Evolutionary conservation across 2,113 vertebrate genomes (phyloP), one percentile per base, ranked within the genome.

Genomic region (Gracilinanus agilis): DNA sequence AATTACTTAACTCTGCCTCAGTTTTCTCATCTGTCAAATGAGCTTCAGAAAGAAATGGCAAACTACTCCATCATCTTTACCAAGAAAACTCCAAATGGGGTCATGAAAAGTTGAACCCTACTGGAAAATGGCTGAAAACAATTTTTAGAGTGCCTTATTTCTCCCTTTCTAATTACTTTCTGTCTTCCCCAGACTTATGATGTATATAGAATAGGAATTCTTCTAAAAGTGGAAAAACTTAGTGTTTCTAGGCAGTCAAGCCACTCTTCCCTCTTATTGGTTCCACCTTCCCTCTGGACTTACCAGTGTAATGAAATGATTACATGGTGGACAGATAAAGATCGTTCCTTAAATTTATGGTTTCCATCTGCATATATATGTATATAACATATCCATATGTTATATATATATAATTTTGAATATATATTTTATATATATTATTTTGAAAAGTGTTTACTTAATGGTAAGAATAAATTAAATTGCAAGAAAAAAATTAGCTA

Each of bases 401-500:
- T n/a, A n/a, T n/a, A n/a, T n/a, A n/a, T n/a, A n/a, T n/a, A n/a
- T n/a, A n/a, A n/a, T n/a, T n/a, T n/a, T n/a, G n/a, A n/a, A n/a
- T n/a, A n/a, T n/a, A n/a, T n/a, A n/a, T n/a, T n/a, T n/a, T n/a
- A n/a, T n/a, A n/a, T n/a, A n/a, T n/a, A n/a, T n/a, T 97, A 95
- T 98, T 98, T 98, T 98, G 98, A 98, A 98, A 98, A 99, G 97
- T 98, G 98, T 99, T 99, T 98, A 98, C 98, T 98, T 98, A n/a
- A 97, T 91, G 97, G 95, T 98, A 98, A 97, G 98, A 99, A 99
- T 99, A 99, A 99, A 98, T 99, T 98, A 99, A 97, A 98, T 98
- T 98, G 98, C 98, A 98, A 98, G 98, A 98, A 67, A 98, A 98
- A 98, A 99, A n/a, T n/a, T 98, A 98, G 98, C 98, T 99, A 98